These are phyloP conservation scores for Gonioctena quinquepunctata DNA, from an alignment of 1,140 invertebrate species.

Conservation along the genomic window DNA sequence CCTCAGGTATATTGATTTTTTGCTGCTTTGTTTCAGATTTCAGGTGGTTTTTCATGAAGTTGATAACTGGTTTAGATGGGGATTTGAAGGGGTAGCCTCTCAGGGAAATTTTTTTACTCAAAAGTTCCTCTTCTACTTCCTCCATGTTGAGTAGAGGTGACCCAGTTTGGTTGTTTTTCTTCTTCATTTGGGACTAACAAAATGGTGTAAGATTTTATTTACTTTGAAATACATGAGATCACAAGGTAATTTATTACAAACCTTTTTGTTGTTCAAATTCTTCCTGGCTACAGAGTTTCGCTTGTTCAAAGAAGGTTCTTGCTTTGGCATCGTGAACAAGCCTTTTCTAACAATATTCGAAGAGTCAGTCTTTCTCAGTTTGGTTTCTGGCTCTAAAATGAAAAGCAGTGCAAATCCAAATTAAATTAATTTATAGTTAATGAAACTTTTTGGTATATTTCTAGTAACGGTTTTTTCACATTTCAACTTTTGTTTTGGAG, in stretches of 20 bases:
- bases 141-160: constrained; percentile 9
- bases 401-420: no score
- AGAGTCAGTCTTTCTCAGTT: background rate
- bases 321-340: background rate
- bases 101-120: background rate
- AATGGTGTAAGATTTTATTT: background rate
- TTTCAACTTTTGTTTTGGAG: no score
- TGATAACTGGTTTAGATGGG: background rate
- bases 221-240: background rate
- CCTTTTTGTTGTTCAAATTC: background rate
- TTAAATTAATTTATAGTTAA: no score
- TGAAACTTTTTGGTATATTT: no score
- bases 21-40: background rate
- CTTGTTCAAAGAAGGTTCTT: background rate
- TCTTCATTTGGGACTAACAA: background rate
- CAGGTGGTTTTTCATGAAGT: background rate
- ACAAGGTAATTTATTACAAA: background rate
- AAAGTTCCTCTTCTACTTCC: constrained; percentile 6
- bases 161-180: background rate
- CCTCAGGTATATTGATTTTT: background rate
- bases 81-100: constrained; percentile 6
- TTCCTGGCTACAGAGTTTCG: background rate
- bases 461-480: no score
- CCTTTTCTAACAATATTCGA: background rate
- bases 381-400: background rate